Conservation (phyloP, 2,113 vertebrate genomes). For the Azemiops feae region DNA sequence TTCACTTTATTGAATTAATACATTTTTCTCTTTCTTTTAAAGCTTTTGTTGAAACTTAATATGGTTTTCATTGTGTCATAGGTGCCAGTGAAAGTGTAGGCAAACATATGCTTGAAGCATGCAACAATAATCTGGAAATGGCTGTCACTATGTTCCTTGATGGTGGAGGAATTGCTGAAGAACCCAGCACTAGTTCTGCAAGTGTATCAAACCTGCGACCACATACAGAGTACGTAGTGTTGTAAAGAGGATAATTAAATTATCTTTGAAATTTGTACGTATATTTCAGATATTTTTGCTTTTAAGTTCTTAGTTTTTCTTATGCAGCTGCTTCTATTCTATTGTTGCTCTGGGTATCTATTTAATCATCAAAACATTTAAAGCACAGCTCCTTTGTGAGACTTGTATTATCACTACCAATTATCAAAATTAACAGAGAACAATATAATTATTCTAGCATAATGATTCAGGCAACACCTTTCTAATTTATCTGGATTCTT, state of each 20-base stretch:
- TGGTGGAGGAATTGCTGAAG: slow-evolving; percentile 91
- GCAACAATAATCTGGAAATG: slow-evolving; percentile 98
- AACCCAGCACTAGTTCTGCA: slow-evolving; percentile 94
- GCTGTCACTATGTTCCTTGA: slow-evolving; percentile 99
- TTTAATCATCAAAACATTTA: not conserved
- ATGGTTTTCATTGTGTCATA: slow-evolving; percentile 59
- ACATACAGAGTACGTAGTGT: slow-evolving; percentile 80
- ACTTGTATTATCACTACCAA: not conserved
- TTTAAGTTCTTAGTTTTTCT: not conserved
- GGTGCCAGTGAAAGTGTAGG: slow-evolving; percentile 96
- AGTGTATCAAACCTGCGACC: slow-evolving; percentile 83
- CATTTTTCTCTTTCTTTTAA: not conserved
- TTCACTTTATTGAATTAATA: not conserved
- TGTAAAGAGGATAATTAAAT: not conserved
- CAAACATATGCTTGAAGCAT: slow-evolving; percentile 97
- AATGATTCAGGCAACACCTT: not conserved
- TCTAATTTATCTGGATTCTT: not conserved
- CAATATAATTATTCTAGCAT: not conserved
- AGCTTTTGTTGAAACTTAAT: not conserved
- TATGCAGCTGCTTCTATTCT: not conserved
- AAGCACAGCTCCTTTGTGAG: not conserved
- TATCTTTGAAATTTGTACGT: not conserved
- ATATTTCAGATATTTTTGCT: not conserved
- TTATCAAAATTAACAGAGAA: not conserved
- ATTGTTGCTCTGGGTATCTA: not conserved